Evolutionary conservation across 2,797 vertebrate genomes (phyloP).

Genomic region (Poliocrania exsul): DNA sequence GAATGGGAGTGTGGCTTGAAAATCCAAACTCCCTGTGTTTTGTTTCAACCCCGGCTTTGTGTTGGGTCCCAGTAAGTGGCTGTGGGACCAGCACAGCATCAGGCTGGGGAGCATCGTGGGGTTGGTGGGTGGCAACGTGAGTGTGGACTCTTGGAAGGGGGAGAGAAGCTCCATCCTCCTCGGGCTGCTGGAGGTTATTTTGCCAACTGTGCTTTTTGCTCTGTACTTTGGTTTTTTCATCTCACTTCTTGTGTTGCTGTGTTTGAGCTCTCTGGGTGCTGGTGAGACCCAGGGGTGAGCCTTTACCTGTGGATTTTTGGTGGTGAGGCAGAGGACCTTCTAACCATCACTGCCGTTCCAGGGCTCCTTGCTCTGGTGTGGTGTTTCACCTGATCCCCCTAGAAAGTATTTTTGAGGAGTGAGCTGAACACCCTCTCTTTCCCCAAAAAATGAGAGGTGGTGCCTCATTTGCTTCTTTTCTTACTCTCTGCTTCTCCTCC

Average conservation of each 20-base stretch:
- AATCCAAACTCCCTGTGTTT: neutral
- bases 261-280: neutral
- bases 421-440: fast-evolving
- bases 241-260: neutral
- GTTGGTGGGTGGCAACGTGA: fast-evolving
- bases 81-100: neutral
- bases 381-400: neutral
- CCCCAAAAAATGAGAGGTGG: neutral
- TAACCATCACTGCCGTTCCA: neutral
- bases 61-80: neutral
- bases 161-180: neutral
- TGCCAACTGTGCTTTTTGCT: neutral
- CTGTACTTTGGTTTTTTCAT: neutral
- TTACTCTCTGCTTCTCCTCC: neutral
- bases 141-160: neutral
- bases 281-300: neutral
- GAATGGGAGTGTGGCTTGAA: neutral
- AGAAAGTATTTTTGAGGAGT: neutral
- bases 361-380: neutral
- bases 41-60: constrained; percentile 4
- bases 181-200: neutral
- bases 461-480: neutral
- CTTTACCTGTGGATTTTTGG: neutral
- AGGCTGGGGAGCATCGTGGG: fast-evolving
- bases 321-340: neutral